These are phyloP conservation scores for Xestia sexstrigata DNA, from an alignment of 2,888 invertebrate species.

Conservation along the genomic window DNA sequence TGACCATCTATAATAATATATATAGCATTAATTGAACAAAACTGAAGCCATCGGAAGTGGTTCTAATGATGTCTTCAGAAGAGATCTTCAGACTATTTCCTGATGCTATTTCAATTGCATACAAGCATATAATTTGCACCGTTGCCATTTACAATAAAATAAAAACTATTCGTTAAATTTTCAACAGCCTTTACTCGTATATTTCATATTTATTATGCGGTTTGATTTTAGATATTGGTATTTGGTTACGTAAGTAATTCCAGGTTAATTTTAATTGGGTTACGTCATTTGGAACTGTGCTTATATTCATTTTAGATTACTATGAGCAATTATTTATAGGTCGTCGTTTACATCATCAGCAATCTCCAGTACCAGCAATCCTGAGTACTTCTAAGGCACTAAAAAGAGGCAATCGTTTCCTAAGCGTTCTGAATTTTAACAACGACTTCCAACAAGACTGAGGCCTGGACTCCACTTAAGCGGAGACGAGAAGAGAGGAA, in stretches of 20 bases:
- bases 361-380: neutral
- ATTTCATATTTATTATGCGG: conserved; percentile 8
- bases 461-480: too few species aligned
- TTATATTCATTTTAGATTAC: neutral
- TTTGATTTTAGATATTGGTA: conserved; percentile 1
- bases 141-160: conserved; percentile 25
- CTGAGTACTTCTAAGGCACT: neutral
- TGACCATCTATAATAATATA: neutral
- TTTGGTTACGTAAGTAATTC: conserved; percentile 6
- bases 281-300: neutral
- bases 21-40: conserved; percentile 8
- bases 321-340: neutral
- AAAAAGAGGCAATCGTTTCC: neutral
- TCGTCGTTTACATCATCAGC: neutral
- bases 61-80: conserved; percentile 28
- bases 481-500: too few species aligned
- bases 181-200: neutral
- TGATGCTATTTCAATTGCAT: conserved; percentile 33
- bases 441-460: neutral
- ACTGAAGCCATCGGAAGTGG: conserved; percentile 20
- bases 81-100: conserved; percentile 26
- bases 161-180: conserved; percentile 25
- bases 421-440: neutral
- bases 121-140: conserved; percentile 14
- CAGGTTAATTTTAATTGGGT: neutral